These are phyloP conservation scores for Scolanthus callimorphus DNA, from an alignment of 92 coral and sea anemone species.

Conservation along the genomic window DNA sequence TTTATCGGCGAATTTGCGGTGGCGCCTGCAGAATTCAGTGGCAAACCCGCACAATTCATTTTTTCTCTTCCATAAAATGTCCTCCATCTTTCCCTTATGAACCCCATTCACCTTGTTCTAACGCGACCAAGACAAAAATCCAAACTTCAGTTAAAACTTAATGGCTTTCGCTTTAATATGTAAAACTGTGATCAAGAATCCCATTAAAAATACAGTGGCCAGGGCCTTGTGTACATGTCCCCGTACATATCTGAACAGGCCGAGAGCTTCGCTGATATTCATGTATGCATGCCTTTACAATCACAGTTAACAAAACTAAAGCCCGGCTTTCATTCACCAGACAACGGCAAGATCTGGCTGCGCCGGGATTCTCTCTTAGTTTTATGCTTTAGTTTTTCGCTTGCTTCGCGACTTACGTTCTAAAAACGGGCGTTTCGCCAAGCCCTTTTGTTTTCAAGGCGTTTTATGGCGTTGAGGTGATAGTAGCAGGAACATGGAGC, in stretches of 20 bases:
- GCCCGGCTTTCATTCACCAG: background rate
- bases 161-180: slow-evolving; percentile 87
- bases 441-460: no score
- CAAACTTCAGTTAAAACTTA: slow-evolving; percentile 68
- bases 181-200: slow-evolving; percentile 88
- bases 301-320: slow-evolving; percentile 56
- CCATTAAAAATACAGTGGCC: slow-evolving; percentile 94
- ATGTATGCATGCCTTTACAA: slow-evolving; percentile 92
- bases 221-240: slow-evolving; percentile 72
- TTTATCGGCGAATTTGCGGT: slow-evolving; percentile 17
- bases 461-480: no score
- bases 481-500: no score
- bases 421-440: no score
- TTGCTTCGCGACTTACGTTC: no score
- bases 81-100: background rate
- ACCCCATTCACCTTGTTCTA: background rate
- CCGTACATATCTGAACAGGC: slow-evolving; percentile 74
- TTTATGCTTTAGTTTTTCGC: no score
- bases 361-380: no score
- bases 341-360: no score
- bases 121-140: slow-evolving; percentile 13
- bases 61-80: slow-evolving; percentile 5
- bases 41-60: slow-evolving; percentile 8
- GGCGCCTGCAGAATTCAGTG: slow-evolving; percentile 18
- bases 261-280: slow-evolving; percentile 76